Evolutionary conservation across 2,888 invertebrate genomes (phyloP).

Genomic region (Nomada ruficornis): DNA sequence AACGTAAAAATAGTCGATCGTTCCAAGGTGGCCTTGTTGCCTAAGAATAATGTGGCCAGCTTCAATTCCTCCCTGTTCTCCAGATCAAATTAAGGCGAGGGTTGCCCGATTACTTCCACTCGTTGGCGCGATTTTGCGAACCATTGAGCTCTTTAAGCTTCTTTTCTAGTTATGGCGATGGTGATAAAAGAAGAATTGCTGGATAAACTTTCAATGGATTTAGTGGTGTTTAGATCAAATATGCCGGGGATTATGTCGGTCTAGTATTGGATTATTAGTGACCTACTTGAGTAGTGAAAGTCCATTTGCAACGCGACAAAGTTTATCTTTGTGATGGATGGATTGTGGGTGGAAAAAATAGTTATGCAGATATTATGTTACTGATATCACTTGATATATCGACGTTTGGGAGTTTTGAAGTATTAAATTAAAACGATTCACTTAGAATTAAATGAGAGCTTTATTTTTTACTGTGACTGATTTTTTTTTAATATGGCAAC

Average conservation of each 20-base stretch:
- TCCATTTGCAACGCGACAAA: too few species aligned
- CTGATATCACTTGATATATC: too few species aligned
- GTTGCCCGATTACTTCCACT: slow-evolving; percentile 27
- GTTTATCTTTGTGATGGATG: too few species aligned
- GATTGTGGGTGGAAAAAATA: too few species aligned
- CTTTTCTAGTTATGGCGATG: neutral
- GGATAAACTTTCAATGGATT: neutral
- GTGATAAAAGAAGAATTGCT: neutral
- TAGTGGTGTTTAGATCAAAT: neutral
- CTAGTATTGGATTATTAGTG: neutral
- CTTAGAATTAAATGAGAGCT: too few species aligned
- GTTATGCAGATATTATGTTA: too few species aligned
- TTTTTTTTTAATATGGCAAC: too few species aligned
- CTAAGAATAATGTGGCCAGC: slow-evolving; percentile 40
- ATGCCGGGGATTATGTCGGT: too few species aligned
- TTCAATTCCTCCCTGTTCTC: slow-evolving; percentile 20
- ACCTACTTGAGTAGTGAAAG: too few species aligned
- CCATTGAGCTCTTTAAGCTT: neutral
- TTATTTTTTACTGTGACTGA: too few species aligned
- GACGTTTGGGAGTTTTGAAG: too few species aligned
- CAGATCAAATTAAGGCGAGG: neutral
- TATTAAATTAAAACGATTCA: too few species aligned
- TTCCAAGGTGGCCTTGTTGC: neutral
- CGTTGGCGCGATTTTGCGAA: neutral
- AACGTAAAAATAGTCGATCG: slow-evolving; percentile 37